These are phyloP conservation scores for Enteromius treurensis DNA, from an alignment of 2,797 vertebrate genomes.

Conservation along the genomic window DNA sequence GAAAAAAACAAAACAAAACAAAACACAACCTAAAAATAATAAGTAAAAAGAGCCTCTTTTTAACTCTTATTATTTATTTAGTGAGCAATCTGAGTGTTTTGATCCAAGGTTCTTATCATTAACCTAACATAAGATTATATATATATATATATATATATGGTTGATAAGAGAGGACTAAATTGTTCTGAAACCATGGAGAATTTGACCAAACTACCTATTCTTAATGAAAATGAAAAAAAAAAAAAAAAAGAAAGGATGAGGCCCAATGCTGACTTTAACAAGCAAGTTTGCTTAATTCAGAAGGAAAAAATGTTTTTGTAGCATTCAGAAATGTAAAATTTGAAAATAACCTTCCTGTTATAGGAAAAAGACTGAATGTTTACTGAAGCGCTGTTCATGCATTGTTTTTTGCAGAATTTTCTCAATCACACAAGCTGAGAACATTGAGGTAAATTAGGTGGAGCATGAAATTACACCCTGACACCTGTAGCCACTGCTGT, in stretches of 20 bases:
- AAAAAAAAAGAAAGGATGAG: constrained; percentile 3
- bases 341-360: background rate
- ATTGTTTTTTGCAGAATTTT: constrained; percentile 45
- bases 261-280: constrained; percentile 3
- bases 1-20: background rate
- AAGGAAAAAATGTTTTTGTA: background rate
- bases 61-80: background rate
- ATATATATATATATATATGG: background rate
- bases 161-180: background rate
- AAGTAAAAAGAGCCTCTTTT: background rate
- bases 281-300: background rate
- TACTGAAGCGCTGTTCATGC: constrained; percentile 5
- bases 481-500: constrained; percentile 54
- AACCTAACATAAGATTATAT: background rate
- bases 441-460: constrained; percentile 47
- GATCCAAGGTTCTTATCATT: background rate
- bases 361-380: background rate
- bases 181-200: constrained; percentile 34
- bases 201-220: constrained; percentile 6
- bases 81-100: background rate
- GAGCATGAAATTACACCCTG: constrained; percentile 51
- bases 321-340: background rate
- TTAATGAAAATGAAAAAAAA: constrained; percentile 8
- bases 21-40: background rate
- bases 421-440: constrained; percentile 51